These are phyloP conservation scores for Aphodius granarius DNA, from an alignment of 2,888 invertebrate species.

Conservation along the genomic window DNA sequence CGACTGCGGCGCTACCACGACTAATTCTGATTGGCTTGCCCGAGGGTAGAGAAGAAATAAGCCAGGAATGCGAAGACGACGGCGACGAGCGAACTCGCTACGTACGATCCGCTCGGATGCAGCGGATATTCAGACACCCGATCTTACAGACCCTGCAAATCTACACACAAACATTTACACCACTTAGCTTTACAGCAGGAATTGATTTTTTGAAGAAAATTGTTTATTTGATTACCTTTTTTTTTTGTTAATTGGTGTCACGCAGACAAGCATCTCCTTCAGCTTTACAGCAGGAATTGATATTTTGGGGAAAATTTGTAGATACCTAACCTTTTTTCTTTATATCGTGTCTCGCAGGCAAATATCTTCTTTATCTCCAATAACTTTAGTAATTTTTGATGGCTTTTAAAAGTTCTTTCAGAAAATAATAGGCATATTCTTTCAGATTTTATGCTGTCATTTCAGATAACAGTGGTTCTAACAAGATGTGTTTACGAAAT, in stretches of 20 bases:
- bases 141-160: background rate
- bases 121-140: background rate
- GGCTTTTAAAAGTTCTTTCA: no score
- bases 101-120: slow-evolving; percentile 4
- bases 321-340: no score
- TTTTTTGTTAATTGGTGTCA: no score
- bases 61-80: slow-evolving; percentile 44
- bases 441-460: no score
- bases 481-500: no score
- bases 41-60: slow-evolving; percentile 52
- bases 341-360: no score
- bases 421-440: no score
- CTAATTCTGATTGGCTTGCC: slow-evolving; percentile 51
- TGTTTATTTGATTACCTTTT: no score
- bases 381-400: no score
- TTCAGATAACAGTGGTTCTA: no score
- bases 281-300: background rate
- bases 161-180: background rate
- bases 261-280: background rate
- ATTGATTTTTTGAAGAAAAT: background rate
- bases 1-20: slow-evolving; percentile 61
- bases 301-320: background rate
- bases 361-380: background rate
- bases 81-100: background rate
- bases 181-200: background rate